Evolutionary conservation across 2,888 invertebrate genomes (phyloP).

Genomic region (Erebia ligea): DNA sequence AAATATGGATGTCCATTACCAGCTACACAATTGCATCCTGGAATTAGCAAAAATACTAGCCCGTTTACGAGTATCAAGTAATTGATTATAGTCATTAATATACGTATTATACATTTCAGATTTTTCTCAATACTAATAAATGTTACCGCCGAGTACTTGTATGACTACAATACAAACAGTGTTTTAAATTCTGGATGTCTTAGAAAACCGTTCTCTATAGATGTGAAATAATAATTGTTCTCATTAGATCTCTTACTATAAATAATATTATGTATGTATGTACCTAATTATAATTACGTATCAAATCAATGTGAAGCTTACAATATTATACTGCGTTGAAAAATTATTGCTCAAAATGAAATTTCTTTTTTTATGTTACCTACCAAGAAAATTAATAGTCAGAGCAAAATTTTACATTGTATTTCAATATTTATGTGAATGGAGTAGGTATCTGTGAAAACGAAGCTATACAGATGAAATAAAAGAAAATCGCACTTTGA

Average conservation of each 20-base stretch:
- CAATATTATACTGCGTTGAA: constrained; percentile 35
- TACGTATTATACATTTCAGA: neutral
- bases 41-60: neutral
- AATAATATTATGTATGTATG: constrained; percentile 35
- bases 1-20: neutral
- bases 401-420: constrained; percentile 50
- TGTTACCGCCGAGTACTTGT: neutral
- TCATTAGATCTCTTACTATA: constrained; percentile 44
- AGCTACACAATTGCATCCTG: neutral
- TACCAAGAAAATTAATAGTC: constrained; percentile 52
- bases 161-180: neutral
- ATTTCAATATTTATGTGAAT: constrained; percentile 52
- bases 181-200: neutral
- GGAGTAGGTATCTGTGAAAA: constrained; percentile 60
- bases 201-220: constrained; percentile 19
- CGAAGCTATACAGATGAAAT: constrained; percentile 63
- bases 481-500: constrained; percentile 65
- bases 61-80: neutral
- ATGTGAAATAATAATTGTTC: constrained; percentile 36
- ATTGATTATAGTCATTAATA: neutral
- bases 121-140: neutral
- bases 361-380: constrained; percentile 58
- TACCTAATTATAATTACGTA: constrained; percentile 39
- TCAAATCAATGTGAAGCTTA: constrained; percentile 39
- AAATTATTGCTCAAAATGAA: constrained; percentile 67